Base-by-base conservation (phyloP, 1,140 invertebrate genomes). In the Ectropis grisescens region DNA sequence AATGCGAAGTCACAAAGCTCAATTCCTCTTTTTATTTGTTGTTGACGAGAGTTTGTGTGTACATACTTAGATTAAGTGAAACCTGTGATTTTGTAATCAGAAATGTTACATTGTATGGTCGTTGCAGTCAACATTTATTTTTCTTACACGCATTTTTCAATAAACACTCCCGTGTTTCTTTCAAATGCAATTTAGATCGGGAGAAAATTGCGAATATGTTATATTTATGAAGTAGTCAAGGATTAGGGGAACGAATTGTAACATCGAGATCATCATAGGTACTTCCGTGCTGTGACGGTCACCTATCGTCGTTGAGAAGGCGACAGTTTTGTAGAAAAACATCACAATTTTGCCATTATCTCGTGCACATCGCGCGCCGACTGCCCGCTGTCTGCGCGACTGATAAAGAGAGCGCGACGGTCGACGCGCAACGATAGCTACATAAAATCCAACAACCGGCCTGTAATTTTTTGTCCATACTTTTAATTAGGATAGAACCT, bases 281-380 rank as follows among this genome's bases (percentile, higher is more conserved):
- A n/a, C n/a, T n/a, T n/a, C n/a, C n/a, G n/a, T n/a, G n/a, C n/a
- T n/a, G n/a, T n/a, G n/a, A n/a, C n/a, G n/a, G n/a, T n/a, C n/a
- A n/a, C n/a, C n/a, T n/a, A n/a, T n/a, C n/a, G n/a, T n/a, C n/a
- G n/a, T n/a, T n/a, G n/a, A n/a, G n/a, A n/a, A n/a, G n/a, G n/a
- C n/a, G n/a, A n/a, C n/a, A n/a, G n/a, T 46, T 47, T 58, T 48
- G 51, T 67, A 70, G 71, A 75, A 72, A 72, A 80, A 71, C 58
- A 74, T 78, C 75, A 80, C 75, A 78, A 78, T 74, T 80, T 80
- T 71, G 58, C 68, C 71, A 76, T 72, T 66, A 66, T 67, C 58
- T 58, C 42, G 53, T 58, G 57, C 50, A 58, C 46, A 51, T 55
- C 64, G 66, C 57, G 55, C 64, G 64, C 45, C 54, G 55, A 50